Evolutionary conservation across 2,113 vertebrate species (phyloP), one percentile per base, ranked within the genome.

Genomic region (Procapra przewalskii): DNA sequence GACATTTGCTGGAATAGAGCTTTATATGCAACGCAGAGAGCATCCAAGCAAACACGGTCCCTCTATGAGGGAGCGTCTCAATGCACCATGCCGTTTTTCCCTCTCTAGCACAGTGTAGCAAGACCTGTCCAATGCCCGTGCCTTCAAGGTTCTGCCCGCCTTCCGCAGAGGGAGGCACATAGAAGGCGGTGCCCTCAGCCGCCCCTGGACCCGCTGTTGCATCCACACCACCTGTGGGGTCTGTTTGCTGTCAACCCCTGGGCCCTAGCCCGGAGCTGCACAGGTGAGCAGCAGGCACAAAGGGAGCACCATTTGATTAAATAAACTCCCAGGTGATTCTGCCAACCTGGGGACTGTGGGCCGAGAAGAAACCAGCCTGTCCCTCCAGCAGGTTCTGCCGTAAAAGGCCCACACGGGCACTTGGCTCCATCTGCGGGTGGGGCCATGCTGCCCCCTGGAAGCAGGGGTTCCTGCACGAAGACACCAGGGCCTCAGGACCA

Each of bases 31-130:
- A 17, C 0, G 3, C 12, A 3, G n/a, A 31, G 4, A 4, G 7
- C n/a, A 17, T 48, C 43, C 43, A 19, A 31, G 23, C 88, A 77
- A 55, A 43, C 2, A 3, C 0, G 0, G 45, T 2, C 55, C 9
- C 15, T 54, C 17, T 19, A 5, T 11, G 14, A 21, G 45, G n/a
- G 59, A 62, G 54, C 3, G 0, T 43, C 43, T 60, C 10, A 2
- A 15, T 16, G 16, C 17, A 1, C 5, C 0, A 3, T 1, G 17
- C 50, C 2, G 1, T 6, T 17, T 13, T 1, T 2, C 45, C 11
- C 50, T 5, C 3, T 23, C n/a, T 7, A 1, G 19, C 45, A 19
- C 10, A 0, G 33, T 45, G 21, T 2, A 11, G 59, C 1, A 16
- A 13, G 54, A 3, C 12, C 36, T 2, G 8, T 21, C 60, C 23